Conservation (phyloP, 2,888 invertebrate species). For the Epinotia brunnichana region DNA sequence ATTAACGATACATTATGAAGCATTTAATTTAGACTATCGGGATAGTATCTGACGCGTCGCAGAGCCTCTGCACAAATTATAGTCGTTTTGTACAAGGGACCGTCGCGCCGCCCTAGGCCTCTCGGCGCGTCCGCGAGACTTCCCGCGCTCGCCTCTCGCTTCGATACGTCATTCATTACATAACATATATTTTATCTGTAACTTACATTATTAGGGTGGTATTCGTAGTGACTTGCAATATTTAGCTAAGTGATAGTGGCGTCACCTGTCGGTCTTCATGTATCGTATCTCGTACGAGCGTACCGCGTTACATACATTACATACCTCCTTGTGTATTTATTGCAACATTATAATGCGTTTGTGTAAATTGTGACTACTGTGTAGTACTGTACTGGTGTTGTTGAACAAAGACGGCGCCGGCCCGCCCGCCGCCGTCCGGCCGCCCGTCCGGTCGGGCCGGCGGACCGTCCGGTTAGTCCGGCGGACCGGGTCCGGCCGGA, state of each 20-base stretch:
- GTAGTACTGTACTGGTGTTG: constrained; percentile 60
- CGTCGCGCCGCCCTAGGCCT: neutral
- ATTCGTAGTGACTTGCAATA: constrained; percentile 79
- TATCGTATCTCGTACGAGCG: constrained; percentile 62
- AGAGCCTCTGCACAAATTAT: constrained; percentile 65
- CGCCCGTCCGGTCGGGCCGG: constrained; percentile 1
- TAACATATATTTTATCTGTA: constrained; percentile 68
- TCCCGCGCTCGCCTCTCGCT: constrained; percentile 61
- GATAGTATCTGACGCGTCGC: constrained; percentile 52
- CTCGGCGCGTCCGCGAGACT: neutral
- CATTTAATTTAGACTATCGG: constrained; percentile 54
- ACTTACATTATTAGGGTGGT: constrained; percentile 70
- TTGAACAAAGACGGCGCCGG: constrained; percentile 48
- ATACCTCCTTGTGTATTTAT: constrained; percentile 59
- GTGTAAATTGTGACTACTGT: constrained; percentile 70
- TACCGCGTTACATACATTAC: constrained; percentile 42
- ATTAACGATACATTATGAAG: constrained; percentile 34
- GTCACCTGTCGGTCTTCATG: constrained; percentile 65
- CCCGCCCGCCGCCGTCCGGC: constrained; percentile 9
- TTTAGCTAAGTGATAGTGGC: constrained; percentile 74
- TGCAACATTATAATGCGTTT: constrained; percentile 57
- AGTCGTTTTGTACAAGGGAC: constrained; percentile 59
- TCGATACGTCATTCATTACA: constrained; percentile 66
- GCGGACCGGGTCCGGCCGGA: constrained; percentile 34
- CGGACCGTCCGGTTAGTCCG: constrained; percentile 35